These are phyloP conservation scores for Aegotheles bennettii DNA, from an alignment of 2,113 vertebrate genomes.

Conservation along the genomic window DNA sequence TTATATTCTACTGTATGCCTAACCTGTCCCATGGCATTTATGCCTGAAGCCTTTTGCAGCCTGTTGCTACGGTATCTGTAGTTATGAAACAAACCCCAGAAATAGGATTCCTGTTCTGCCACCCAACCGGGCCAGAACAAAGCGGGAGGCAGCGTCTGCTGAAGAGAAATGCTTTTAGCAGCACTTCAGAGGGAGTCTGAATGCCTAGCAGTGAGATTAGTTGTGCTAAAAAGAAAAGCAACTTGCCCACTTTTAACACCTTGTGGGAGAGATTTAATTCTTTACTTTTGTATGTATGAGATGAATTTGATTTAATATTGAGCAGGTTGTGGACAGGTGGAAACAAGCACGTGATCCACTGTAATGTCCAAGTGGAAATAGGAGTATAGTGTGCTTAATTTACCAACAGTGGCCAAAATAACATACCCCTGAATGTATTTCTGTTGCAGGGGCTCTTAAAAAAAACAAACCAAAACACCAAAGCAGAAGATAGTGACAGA, in stretches of 20 bases:
- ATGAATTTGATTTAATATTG: neutral
- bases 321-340: neutral
- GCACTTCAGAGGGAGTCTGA: neutral
- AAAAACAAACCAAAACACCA: neutral
- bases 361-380: neutral
- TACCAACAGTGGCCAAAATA: neutral
- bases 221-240: neutral
- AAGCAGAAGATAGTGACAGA: neutral
- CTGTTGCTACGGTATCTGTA: neutral
- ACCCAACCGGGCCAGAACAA: neutral
- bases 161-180: neutral
- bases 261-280: neutral
- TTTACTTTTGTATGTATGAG: neutral
- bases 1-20: neutral
- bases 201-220: neutral
- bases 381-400: neutral
- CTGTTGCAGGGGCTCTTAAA: neutral
- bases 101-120: neutral
- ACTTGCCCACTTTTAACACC: neutral
- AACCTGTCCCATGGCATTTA: neutral
- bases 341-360: neutral
- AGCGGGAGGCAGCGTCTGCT: neutral
- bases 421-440: neutral
- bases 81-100: neutral
- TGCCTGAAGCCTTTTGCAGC: neutral